Base-by-base conservation (phyloP, 1,140 invertebrate species). In the Drosophila equinoxialis region DNA sequence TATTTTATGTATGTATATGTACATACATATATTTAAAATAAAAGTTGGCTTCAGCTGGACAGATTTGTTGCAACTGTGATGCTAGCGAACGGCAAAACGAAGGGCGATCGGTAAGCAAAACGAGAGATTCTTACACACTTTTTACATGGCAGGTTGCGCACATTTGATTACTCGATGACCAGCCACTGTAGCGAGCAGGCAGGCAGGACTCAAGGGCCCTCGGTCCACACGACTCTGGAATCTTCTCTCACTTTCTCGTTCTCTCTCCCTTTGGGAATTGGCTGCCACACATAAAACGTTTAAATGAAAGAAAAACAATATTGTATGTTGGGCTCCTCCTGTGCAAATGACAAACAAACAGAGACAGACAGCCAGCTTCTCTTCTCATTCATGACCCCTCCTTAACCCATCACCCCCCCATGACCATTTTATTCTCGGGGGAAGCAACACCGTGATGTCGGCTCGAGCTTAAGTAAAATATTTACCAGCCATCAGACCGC, bases 101-200 rank as follows among this genome's bases (percentile, higher is more conserved):
- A 20, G 45, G 45, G 7, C 5, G 35, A 10, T 37, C 8, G 14
- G 13, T 17, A 23, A 48, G 51, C 30, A 30, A 30, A 30, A 30
- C 30, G 10, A 14, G n/a, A 33, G 42, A 13, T 10, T 65, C 51
- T 42, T 72, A 76, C 71, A 82, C 72, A 72, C 79, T 82, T 79
- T 86, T 86, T 87, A 68, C 69, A 69, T 74, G 83, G 67, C 76
- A 87, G 76, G 76, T 70, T 83, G 83, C 83, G 75, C 84, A 83
- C 79, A 86, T 80, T 86, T 86, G 83, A 72, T 80, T 89, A 84
- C 84, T 80, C 79, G 84, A 86, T 86, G 83, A 79, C 61, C 76
- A 64, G 83, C 61, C 76, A 64, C 68, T 72, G 79, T 76, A 66
- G 78, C 57, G 30, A 37, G 35, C 35, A 37, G 35, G 35, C 35